Base-by-base conservation (phyloP, 2,888 invertebrate species). In the Tetropium fuscum region DNA sequence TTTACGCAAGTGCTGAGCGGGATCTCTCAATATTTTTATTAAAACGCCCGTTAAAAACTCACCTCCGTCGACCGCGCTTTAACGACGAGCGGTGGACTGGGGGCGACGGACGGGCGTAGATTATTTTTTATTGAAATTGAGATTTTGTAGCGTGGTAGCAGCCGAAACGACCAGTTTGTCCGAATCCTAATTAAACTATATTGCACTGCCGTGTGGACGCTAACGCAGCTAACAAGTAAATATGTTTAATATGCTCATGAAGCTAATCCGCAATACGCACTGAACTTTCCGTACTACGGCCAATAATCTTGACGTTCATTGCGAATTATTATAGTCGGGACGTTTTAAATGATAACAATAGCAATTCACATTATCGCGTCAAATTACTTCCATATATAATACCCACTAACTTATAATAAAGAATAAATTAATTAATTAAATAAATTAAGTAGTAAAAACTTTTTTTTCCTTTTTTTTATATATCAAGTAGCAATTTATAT, bases 41-140 rank as follows among this genome's bases (percentile, higher is more conserved):
- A 66, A 63, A 58, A 51, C 32, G 32, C 38, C 44, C 53, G 47
- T 51, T 54, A 44, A 58, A 64, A 43, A 30, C 47, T 55, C 63
- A 59, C 58, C 58, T 59, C 58, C 59, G 62, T 57, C 49, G 25
- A 55, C 54, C 64, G 56, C 25, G 8, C 11, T 27, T 27, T 63
- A 64, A 66, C 62, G 66, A 55, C 56, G 61, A 57, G 61, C 61
- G 59, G 34, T 58, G 63, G 59, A 40, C 49, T 58, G n/a, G n/a
- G n/a, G n/a, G n/a, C n/a, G n/a, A n/a, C n/a, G n/a, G 32, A 49
- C 53, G 40, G 57, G 58, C 71, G 63, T 71, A 65, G 66, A 68
- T 71, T 71, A 71, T 68, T 69, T 69, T 69, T 69, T 71, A 71
- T 71, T 71, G 71, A 71, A 71, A 71, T 69, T 71, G 69, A 66